These are phyloP conservation scores for Hiodon tergisus DNA, from an alignment of 2,113 vertebrate genomes.

Conservation along the genomic window DNA sequence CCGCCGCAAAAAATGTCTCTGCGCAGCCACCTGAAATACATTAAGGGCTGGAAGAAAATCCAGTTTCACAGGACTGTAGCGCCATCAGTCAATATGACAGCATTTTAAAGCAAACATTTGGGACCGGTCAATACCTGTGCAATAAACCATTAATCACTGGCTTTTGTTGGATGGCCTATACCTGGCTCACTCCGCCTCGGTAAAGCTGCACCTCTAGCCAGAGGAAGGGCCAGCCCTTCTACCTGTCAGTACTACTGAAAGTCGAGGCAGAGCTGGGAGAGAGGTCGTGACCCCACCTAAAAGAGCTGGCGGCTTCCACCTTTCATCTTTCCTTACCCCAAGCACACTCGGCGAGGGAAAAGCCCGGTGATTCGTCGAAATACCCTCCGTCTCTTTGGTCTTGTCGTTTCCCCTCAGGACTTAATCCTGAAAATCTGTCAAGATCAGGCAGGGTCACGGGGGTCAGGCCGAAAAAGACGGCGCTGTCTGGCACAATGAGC, in stretches of 20 bases:
- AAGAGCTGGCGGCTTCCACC: not conserved
- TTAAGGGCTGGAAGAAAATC: not conserved
- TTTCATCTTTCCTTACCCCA: constrained; percentile 3
- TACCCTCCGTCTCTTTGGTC: constrained; percentile 11
- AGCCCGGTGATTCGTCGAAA: not conserved
- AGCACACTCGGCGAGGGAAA: not conserved
- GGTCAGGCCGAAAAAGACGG: not conserved
- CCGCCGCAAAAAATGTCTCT: not conserved
- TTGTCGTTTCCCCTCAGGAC: constrained; percentile 11
- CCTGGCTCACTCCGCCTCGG: too few relatives aligned
- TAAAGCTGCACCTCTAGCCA: not conserved
- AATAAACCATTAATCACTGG: too few relatives aligned
- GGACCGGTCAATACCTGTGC: too few relatives aligned
- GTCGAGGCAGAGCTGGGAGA: not conserved
- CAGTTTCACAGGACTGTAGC: not conserved
- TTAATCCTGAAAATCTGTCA: constrained; percentile 22
- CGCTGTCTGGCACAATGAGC: not conserved
- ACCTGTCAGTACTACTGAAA: not conserved
- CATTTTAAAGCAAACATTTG: too few relatives aligned
- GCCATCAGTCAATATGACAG: not conserved
- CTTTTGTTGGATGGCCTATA: too few relatives aligned
- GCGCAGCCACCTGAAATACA: not conserved
- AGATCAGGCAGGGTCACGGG: constrained; percentile 6
- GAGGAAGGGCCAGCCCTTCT: not conserved
- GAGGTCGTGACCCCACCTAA: not conserved